Evolutionary conservation across 2,888 invertebrate genomes (phyloP), one percentile per base, ranked within the genome.

Genomic region (Ophioninae sp.): DNA sequence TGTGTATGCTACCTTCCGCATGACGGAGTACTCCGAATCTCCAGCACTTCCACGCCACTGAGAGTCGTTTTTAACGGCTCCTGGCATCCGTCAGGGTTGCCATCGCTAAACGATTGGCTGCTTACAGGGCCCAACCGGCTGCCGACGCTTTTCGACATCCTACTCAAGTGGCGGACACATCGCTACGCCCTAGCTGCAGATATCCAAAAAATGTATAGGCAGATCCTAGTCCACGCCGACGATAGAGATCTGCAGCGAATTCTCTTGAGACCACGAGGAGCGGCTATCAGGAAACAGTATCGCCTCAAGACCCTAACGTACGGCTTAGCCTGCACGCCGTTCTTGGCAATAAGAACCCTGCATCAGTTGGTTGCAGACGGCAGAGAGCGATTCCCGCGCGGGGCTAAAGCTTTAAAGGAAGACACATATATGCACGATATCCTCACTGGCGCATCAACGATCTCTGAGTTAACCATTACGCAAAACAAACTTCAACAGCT

Each of bases 201-300:
- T 39, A 81, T 86, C 6, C 65, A 58, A 10, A 84, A 85, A 64
- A 86, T 85, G 84, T 84, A 75, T 61, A 63, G 85, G 0, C 85
- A 87, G 61, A 85, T 44, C 8, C 44, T 5, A 44, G 2, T 13
- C 13, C 44, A 44, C 44, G 13, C 44, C 3, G 44, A 0, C 13
- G 17, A 44, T 13, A 2, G 9, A 44, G 44, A 44, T 9, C 44
- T 44, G 13, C 44, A 51, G 17, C 17, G 17, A 13, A 51, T 51
- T 17, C 51, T 51, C 51, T 51, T 3, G 17, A 51, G 51, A 5
- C 51, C 30, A 30, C 2, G 3, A 30, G 30, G 30, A 30, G 30
- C 30, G 30, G 3, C 30, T 3, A 30, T 30, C 30, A 30, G 30
- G 30, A 30, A 30, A 30, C 51, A 51, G 6, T 51, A 51, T 17